These are phyloP conservation scores for Axinella damicornis DNA, from an alignment of 37 sponge, comb jelly and placozoan genomes.

Conservation along the genomic window DNA sequence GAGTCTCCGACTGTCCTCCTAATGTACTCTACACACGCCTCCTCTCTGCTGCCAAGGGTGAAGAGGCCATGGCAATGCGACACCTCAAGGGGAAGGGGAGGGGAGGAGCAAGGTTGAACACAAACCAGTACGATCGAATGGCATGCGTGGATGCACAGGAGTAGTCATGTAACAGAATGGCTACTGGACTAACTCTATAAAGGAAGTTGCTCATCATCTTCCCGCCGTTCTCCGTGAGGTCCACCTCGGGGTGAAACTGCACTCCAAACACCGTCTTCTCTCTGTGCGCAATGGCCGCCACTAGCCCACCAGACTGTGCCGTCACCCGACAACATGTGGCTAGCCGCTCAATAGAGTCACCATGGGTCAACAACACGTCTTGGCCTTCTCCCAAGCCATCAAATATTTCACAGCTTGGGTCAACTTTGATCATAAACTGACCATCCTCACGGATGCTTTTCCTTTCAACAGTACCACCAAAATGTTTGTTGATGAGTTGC, in stretches of 20 bases:
- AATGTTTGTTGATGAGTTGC: conserved; percentile 79
- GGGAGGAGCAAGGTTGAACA: no score
- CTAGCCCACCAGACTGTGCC: conserved; percentile 51
- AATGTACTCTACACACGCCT: conserved; percentile 75
- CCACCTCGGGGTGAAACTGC: conserved; percentile 95
- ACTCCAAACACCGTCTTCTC: conserved; percentile 75
- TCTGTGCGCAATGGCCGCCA: conserved; percentile 74
- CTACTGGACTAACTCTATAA: conserved; percentile 41
- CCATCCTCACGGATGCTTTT: conserved; percentile 81
- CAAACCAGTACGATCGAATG: no score
- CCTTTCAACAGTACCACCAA: conserved; percentile 76
- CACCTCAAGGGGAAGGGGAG: conserved; percentile 21
- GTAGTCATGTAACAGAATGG: no score
- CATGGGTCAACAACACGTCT: conserved; percentile 87
- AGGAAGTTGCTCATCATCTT: conserved; percentile 85
- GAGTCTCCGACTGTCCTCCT: conserved; percentile 60
- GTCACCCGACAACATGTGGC: conserved; percentile 35
- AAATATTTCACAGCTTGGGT: conserved; percentile 32
- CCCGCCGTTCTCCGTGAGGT: conserved; percentile 75
- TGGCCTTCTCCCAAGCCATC: conserved; percentile 57
- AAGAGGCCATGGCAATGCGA: conserved; percentile 56
- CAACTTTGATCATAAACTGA: conserved; percentile 42
- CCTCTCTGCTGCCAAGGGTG: conserved; percentile 50
- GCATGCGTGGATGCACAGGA: no score
- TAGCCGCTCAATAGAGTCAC: conserved; percentile 69